phyloP scores from a whole-genome alignment of 2,797 vertebrate genomes.

The Sternarchorhynchus goeldii region DNA sequence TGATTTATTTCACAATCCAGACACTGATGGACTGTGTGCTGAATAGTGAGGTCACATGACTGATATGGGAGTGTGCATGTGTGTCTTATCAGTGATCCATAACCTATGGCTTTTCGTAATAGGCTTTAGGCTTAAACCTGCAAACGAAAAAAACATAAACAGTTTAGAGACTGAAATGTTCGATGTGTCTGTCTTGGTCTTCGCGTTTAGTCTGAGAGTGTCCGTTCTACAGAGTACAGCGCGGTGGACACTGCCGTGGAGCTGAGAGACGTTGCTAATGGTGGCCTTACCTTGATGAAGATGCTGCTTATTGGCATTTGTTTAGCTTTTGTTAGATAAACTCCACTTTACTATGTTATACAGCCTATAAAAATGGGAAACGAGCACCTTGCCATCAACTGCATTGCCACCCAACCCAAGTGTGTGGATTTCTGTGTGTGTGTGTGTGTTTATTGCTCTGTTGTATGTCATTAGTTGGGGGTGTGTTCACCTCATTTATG shows the following conservation, averaged over 20 bases:
- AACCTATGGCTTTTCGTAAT: neutral
- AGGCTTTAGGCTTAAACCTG: neutral
- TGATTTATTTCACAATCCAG: slow-evolving; percentile 55
- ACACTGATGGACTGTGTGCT: slow-evolving; percentile 50
- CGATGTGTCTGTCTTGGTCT: neutral
- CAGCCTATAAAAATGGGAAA: slow-evolving; percentile 58
- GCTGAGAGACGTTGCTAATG: no score
- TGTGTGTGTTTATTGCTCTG: neutral
- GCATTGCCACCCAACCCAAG: slow-evolving; percentile 56
- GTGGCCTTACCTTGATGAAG: slow-evolving; percentile 13
- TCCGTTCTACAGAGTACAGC: neutral
- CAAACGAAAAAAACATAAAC: neutral
- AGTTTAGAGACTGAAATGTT: neutral
- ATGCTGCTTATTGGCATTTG: slow-evolving; percentile 29
- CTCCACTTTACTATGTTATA: slow-evolving; percentile 1
- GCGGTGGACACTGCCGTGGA: no score
- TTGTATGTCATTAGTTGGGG: slow-evolving; percentile 41
- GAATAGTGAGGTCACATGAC: slow-evolving; percentile 47
- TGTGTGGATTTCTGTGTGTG: slow-evolving; percentile 18
- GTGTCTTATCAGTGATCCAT: slow-evolving; percentile 25
- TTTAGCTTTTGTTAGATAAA: slow-evolving; percentile 39
- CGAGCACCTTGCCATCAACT: slow-evolving; percentile 55
- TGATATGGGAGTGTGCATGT: slow-evolving; percentile 39
- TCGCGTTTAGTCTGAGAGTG: neutral
- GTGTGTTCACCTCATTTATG: slow-evolving; percentile 65